Base-by-base conservation (phyloP, 2,888 invertebrate genomes). In the Ferdinandea cuprea region DNA sequence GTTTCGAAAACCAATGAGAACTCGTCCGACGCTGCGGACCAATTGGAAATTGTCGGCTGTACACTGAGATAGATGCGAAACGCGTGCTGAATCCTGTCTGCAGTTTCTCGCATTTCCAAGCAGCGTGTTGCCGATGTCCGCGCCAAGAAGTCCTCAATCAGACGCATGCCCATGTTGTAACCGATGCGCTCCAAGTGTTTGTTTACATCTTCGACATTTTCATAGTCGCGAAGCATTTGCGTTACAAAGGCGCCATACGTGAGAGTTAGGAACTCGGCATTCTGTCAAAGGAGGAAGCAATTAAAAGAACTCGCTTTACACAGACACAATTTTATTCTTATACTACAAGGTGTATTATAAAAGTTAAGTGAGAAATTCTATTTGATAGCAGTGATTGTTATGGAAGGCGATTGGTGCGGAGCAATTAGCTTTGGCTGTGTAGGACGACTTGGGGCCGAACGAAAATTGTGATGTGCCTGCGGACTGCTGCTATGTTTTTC, bases 161-260 rank as follows among this genome's bases (percentile, higher is more conserved):
- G 92, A 48, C 99, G 93, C 63, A 99, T 95, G 9, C 99, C 99
- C 94, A 99, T 99, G 89, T 99, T 99, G 90, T 99, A 99, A 3
- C 99, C 99, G 91, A 98, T 95, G 88, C 97, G 92, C 88, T 98
- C 98, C 77, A 99, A 91, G 88, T 99, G 99, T 88, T 98, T 98
- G 90, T 99, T 99, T 0, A 99, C 99, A 92, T 99, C 99, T 40
- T 99, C 99, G 4, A 97, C 95, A 91, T 97, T 98, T 89, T 99
- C 99, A 87, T 96, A 96, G 90, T 99, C 99, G 90, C 98, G 97
- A 17, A 99, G 92, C 92, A 99, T 95, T 92, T 99, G 99, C 2
- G 98, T 96, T 0, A 99, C 99, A 80, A 99, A 92, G 2, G 99
- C 97, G 44, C 99, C 99, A 91, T 99, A 99, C 0, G 99, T 99